Base-by-base conservation (phyloP, 2,113 vertebrate species). In the Perca flavescens region DNA sequence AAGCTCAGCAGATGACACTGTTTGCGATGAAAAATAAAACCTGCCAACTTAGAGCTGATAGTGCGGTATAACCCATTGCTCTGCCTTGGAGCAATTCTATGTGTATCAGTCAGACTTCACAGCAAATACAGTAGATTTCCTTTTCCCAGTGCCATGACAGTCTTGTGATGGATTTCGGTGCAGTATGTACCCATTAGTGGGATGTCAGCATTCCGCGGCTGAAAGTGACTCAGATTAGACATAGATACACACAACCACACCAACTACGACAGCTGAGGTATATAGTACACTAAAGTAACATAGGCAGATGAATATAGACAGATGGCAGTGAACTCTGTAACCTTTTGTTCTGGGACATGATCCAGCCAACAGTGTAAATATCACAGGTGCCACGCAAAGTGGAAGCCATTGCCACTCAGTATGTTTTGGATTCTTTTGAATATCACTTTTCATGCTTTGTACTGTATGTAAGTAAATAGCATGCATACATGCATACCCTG, bases 281-380 rank as follows among this genome's bases (percentile, higher is more conserved):
- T 17, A 76, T 36, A 52, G 62, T 40, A 80, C 46, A 52, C 49
- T 74, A 19, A 68, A 75, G 73, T 56, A 80, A 74, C 46, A 81
- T 28, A 66, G 50, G 46, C 75, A 56, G 84, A 89, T 77, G 78
- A 86, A 88, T 75, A 68, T 36, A 40, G 60, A 87, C 86, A 88
- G 82, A 82, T 89, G 90, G 84, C 52, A n/a, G 19, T 90, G 89
- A 90, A 80, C 90, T 85, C 80, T 63, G 53, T 84, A 79, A 88
- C 86, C 74, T 79, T 92, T 92, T 90, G 85, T 82, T 75, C 90
- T 25, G 36, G 79, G 64, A 84, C 52, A 6, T 54, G 75, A 87
- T 77, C 72, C 80, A 82, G 40, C 21, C 46, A 52, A 84, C 74
- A 54, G 66, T 73, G 46, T 49, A 36, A 67, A 67, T 68, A 70